Base-by-base conservation (phyloP, 2,888 invertebrate genomes). In the Silvanus unidentatus region DNA sequence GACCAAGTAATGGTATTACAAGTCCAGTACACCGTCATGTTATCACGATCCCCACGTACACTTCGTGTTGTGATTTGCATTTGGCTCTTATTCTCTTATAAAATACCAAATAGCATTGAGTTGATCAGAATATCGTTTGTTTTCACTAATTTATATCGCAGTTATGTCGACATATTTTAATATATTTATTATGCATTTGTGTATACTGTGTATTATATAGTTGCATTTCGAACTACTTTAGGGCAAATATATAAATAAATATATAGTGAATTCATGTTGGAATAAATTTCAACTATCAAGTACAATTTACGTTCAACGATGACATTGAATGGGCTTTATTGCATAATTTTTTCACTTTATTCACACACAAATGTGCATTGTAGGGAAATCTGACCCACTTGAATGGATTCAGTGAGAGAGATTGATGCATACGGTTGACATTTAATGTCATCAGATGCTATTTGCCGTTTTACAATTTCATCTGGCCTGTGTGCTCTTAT, bases 31-130 rank as follows among this genome's bases (percentile, higher is more conserved):
- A 56, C 54, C 54, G 54, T 47, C 50, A 49, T 53, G 55, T 59
- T 62, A 64, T 63, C 64, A 62, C 63, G 63, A 61, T 60, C 52
- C 50, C 42, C 48, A 51, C 50, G 47, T 53, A 16, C 10, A 52
- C 52, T 58, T 62, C 59, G 64, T 63, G 61, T 63, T 48, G 53
- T 55, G 58, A 62, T 64, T 64, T 60, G 62, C 62, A 63, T 63
- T 63, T 52, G 58, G 56, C 52, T 59, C 57, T 54, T 49, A 54
- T 53, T 54, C 57, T 32, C 22, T 57, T 60, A 56, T 59, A 59
- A 62, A 54, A 60, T 60, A 48, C 57, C 55, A 48, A 45, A 22
- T 22, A 32, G 59, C 59, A 64, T 62, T 61, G 60, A 62, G 60
- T 63, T 64, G n/a, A 62, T 63, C 62, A 59, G 60, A 59, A 57